A percentile compares a stretch with the other conserved stretches of the same genome.
Evolutionary conservation across 2,888 invertebrate genomes (phyloP).

Genomic region (Drosophila parthenogenetica): DNA sequence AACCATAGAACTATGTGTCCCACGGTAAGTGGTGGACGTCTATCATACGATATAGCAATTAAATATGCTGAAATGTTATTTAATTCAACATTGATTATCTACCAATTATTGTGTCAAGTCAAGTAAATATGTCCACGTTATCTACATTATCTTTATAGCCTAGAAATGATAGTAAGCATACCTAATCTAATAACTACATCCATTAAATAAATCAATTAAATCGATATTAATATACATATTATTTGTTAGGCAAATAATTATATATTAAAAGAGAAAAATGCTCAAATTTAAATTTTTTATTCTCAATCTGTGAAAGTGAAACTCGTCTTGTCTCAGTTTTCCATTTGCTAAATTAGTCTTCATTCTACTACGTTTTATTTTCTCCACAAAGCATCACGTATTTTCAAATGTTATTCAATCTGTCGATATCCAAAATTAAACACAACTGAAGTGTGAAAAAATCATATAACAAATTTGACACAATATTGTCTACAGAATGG

Average conservation of each 20-base stretch:
- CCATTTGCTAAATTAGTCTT: not conserved
- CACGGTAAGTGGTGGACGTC: too few species aligned
- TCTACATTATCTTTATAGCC: constrained; percentile 21
- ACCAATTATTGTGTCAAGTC: not conserved
- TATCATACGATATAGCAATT: too few species aligned
- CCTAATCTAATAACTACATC: not conserved
- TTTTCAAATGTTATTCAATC: constrained; percentile 6
- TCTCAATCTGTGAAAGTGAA: constrained; percentile 18
- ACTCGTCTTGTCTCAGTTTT: constrained; percentile 9
- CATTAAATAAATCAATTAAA: not conserved
- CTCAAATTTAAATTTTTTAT: too few species aligned
- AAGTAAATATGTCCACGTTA: not conserved
- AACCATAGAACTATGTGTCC: too few species aligned
- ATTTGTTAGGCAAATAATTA: too few species aligned
- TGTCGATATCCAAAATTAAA: not conserved
- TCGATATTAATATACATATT: too few species aligned
- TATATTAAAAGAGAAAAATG: too few species aligned
- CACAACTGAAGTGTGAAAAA: not conserved
- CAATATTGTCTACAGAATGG: too few species aligned
- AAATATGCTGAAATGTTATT: too few species aligned
- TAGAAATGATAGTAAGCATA: constrained; percentile 1
- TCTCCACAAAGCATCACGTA: constrained; percentile 17
- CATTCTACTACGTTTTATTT: not conserved
- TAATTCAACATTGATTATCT: not conserved
- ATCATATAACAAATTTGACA: too few species aligned